Percentiles rank a stretch among this genome's conserved stretches.
Conservation (phyloP, 2,888 invertebrate species). For the Argyresthia albistria region DNA sequence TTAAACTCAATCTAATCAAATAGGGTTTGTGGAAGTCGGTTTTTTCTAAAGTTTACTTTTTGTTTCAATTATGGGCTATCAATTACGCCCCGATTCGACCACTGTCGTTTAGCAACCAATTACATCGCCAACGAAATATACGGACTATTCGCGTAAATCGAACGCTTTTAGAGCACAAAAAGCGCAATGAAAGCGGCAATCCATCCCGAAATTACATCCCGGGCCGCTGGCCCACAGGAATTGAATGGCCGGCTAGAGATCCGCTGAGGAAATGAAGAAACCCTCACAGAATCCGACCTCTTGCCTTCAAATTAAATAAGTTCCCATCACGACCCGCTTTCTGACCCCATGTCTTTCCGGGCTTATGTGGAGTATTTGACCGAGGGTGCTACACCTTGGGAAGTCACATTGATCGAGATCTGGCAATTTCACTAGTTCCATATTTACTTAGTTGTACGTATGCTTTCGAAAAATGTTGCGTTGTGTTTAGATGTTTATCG, state of each 20-base stretch:
- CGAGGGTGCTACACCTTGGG: no score
- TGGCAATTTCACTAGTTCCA: no score
- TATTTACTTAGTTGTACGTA: no score
- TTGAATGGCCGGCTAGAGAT: constrained; percentile 5
- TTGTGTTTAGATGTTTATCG: no score
- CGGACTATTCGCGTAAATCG: constrained; percentile 5
- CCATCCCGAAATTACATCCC: constrained; percentile 21
- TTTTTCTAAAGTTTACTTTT: no score
- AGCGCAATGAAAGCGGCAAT: constrained; percentile 13
- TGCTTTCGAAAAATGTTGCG: no score
- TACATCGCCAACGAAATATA: background rate
- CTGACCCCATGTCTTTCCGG: background rate
- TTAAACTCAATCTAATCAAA: no score
- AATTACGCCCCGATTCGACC: background rate
- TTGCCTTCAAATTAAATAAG: constrained; percentile 8
- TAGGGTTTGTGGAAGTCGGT: no score
- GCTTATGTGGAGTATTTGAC: no score
- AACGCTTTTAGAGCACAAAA: constrained; percentile 15
- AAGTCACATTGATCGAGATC: no score
- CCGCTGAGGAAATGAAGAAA: constrained; percentile 13
- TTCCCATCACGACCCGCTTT: background rate
- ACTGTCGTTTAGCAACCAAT: background rate
- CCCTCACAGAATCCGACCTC: constrained; percentile 4
- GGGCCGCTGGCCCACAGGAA: constrained; percentile 9
- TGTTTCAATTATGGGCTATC: background rate